phyloP scores from a whole-genome alignment of 2,113 vertebrate genomes.

The Cavia aperea region DNA sequence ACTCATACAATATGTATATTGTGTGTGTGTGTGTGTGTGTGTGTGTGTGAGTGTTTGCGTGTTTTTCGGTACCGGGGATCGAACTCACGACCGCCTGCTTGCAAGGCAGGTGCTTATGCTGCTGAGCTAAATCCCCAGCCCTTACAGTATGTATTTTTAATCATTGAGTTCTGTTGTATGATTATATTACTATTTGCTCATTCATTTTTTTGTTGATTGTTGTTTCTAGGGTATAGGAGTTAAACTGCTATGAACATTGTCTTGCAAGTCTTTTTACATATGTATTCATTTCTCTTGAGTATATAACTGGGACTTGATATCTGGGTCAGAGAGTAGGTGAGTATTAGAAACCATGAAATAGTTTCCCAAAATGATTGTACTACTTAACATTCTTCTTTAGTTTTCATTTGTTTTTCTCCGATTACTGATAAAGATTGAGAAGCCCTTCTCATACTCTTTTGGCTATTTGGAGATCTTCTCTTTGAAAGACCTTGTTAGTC shows the following conservation, averaged over 20 bases:
- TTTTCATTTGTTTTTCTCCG: conserved; percentile 47
- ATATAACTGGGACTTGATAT: conserved; percentile 23
- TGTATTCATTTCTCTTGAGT: neutral
- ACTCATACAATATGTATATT: neutral
- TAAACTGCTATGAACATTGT: conserved; percentile 26
- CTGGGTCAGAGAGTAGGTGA: conserved; percentile 1
- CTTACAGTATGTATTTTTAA: neutral
- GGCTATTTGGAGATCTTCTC: neutral
- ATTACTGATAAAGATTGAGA: conserved; percentile 3
- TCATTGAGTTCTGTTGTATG: conserved; percentile 17
- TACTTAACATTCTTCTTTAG: conserved; percentile 23
- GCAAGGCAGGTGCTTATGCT: too few relatives aligned
- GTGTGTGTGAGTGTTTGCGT: too few relatives aligned
- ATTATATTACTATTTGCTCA: neutral
- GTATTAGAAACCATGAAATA: conserved; percentile 18
- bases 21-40: too few relatives aligned
- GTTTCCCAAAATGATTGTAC: conserved; percentile 35
- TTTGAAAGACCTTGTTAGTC: conserved; percentile 2
- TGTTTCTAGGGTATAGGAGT: conserved; percentile 10
- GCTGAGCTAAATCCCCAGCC: too few relatives aligned
- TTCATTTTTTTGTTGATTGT: neutral
- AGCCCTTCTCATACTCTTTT: neutral
- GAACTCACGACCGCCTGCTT: too few relatives aligned
- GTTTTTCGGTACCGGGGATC: too few relatives aligned
- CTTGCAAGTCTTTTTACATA: neutral